Conservation (phyloP, 2,797 vertebrate genomes). For the Lates japonicus region DNA sequence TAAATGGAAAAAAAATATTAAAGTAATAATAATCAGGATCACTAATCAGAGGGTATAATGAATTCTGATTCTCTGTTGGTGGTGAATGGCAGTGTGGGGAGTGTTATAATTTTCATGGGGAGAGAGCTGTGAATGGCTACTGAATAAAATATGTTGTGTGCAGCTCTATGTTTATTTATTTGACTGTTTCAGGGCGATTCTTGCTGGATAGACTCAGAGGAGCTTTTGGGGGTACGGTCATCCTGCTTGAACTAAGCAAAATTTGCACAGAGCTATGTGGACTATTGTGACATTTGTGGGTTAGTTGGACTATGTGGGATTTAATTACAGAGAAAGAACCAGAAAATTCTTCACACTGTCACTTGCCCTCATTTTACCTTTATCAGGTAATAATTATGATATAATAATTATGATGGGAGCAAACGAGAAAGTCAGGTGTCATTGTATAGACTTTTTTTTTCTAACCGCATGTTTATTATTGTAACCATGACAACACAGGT, state of each 20-base stretch:
- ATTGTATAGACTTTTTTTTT: too few species aligned
- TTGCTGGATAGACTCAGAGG: background rate
- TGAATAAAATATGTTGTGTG: slow-evolving; percentile 40
- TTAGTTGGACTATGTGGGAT: background rate
- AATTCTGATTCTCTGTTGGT: slow-evolving; percentile 30
- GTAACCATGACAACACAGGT: too few species aligned
- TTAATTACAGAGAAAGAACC: background rate
- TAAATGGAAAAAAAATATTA: background rate
- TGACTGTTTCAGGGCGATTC: slow-evolving; percentile 7
- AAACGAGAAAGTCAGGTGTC: too few species aligned
- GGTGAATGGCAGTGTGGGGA: slow-evolving; percentile 27
- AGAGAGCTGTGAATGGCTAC: slow-evolving; percentile 17
- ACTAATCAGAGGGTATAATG: background rate
- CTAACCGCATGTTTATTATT: too few species aligned
- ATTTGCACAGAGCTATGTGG: background rate
- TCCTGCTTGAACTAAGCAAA: background rate
- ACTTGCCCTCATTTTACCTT: background rate
- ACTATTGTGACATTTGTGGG: background rate
- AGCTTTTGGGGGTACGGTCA: background rate
- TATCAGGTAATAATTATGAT: background rate
- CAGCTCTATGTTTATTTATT: slow-evolving; percentile 21
- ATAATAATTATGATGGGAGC: too few species aligned
- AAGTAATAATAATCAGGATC: background rate
- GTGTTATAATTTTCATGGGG: slow-evolving; percentile 25
- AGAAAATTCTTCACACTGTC: background rate